Percentiles rank a stretch among this genome's conserved stretches.
phyloP scores from a whole-genome alignment of 2,797 vertebrate genomes.

The Gymnodraco acuticeps region DNA sequence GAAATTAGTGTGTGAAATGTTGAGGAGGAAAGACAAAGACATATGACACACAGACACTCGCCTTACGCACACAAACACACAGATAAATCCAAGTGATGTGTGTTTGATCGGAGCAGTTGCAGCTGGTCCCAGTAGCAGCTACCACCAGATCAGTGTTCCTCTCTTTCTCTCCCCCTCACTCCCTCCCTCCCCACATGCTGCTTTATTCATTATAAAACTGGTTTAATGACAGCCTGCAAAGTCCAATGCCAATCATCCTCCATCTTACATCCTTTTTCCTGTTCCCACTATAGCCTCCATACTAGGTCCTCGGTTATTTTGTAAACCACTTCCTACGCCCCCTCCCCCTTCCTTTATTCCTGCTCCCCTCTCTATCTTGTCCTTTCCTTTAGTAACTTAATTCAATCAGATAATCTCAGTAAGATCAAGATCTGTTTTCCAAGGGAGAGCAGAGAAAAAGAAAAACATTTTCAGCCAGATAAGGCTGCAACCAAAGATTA shows the following conservation, averaged over 20 bases:
- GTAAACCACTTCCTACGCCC: background rate
- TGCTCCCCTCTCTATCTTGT: background rate
- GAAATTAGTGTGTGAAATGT: slow-evolving; percentile 67
- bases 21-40: slow-evolving; percentile 63
- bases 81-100: slow-evolving; percentile 45
- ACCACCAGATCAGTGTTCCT: slow-evolving; percentile 63
- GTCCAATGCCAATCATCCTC: slow-evolving; percentile 46
- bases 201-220: slow-evolving; percentile 68
- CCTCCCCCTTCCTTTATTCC: background rate
- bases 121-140: slow-evolving; percentile 64
- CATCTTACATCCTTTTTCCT: slow-evolving; percentile 41
- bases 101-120: slow-evolving; percentile 63
- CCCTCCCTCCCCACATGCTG: slow-evolving; percentile 41
- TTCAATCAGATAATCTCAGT: slow-evolving; percentile 9
- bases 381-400: slow-evolving; percentile 5
- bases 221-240: slow-evolving; percentile 66
- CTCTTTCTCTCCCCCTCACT: slow-evolving; percentile 17
- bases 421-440: slow-evolving; percentile 30
- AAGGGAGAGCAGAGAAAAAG: slow-evolving; percentile 9
- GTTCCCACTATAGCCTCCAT: slow-evolving; percentile 20
- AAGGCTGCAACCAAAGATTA: background rate
- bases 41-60: slow-evolving; percentile 32
- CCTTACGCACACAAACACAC: slow-evolving; percentile 37
- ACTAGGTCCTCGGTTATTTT: background rate
- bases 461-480: slow-evolving; percentile 11